phyloP scores from a whole-genome alignment of 2,797 vertebrate species.

The Rhinophrynus dorsalis region DNA sequence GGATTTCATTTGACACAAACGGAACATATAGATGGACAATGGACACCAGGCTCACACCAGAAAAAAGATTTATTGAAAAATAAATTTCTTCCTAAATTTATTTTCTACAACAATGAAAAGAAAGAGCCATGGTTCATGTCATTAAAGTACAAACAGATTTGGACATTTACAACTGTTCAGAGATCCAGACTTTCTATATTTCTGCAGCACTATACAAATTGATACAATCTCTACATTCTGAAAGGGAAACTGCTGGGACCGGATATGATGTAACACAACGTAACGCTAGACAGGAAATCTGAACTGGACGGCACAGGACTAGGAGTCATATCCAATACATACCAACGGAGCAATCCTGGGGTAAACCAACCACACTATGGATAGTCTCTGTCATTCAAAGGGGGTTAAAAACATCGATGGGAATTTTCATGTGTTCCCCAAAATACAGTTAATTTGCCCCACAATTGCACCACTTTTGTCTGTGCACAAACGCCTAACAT shows the following conservation, averaged over 20 bases:
- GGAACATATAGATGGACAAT: neutral
- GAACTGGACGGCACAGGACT: no score
- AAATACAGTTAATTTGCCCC: no score
- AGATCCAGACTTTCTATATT: conserved; percentile 38
- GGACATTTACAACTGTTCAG: conserved; percentile 56
- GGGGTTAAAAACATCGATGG: no score
- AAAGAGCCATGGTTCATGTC: conserved; percentile 64
- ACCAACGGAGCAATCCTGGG: no score
- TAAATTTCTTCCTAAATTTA: conserved; percentile 89
- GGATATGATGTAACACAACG: conserved; percentile 61
- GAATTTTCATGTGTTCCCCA: no score
- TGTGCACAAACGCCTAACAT: no score
- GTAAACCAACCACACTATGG: no score
- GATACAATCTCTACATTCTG: conserved; percentile 50
- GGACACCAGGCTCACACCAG: conserved; percentile 78
- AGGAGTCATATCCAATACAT: no score
- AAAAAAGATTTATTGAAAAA: conserved; percentile 97
- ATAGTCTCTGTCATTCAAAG: no score
- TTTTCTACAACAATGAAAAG: conserved; percentile 76
- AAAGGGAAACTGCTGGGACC: conserved; percentile 58
- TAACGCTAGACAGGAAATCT: no score
- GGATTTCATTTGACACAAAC: no score
- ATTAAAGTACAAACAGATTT: conserved; percentile 58
- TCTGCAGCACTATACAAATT: conserved; percentile 54
- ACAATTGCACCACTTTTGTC: no score